Conservation (phyloP, 2,888 invertebrate genomes). For the Pogonocherus hispidulus region DNA sequence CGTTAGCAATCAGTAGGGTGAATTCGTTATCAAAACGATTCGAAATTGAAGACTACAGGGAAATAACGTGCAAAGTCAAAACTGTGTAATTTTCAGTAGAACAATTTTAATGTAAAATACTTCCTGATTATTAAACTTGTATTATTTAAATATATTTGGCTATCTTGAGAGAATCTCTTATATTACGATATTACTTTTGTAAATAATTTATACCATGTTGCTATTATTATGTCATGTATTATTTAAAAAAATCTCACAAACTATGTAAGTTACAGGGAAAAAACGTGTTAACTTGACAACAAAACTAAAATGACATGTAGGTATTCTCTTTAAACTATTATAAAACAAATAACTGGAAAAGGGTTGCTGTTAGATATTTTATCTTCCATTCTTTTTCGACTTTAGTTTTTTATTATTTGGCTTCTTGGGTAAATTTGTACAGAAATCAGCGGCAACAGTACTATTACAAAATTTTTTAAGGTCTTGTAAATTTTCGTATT, state of each 20-base stretch:
- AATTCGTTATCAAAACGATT: no score
- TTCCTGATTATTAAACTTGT: neutral
- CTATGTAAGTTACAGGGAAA: constrained; percentile 4
- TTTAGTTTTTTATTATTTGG: constrained; percentile 3
- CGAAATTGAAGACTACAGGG: constrained; percentile 3
- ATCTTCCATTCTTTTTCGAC: no score
- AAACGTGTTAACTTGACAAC: constrained; percentile 8
- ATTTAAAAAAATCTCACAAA: no score
- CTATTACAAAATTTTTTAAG: constrained; percentile 9
- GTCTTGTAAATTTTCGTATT: constrained; percentile 8
- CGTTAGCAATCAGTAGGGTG: no score
- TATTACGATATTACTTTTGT: neutral
- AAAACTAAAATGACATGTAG: neutral
- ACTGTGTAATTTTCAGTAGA: neutral
- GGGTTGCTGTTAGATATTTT: no score
- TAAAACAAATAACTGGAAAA: neutral
- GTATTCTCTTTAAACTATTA: neutral
- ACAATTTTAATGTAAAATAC: constrained; percentile 1
- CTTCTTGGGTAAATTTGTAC: no score
- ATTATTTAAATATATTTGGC: neutral
- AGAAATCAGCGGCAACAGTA: neutral
- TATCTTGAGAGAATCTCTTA: neutral
- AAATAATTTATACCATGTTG: neutral
- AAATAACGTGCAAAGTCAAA: constrained; percentile 1
- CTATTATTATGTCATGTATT: constrained; percentile 3